Base-by-base conservation (phyloP, 2,113 vertebrate genomes). In the Monarcha castaneiventris region DNA sequence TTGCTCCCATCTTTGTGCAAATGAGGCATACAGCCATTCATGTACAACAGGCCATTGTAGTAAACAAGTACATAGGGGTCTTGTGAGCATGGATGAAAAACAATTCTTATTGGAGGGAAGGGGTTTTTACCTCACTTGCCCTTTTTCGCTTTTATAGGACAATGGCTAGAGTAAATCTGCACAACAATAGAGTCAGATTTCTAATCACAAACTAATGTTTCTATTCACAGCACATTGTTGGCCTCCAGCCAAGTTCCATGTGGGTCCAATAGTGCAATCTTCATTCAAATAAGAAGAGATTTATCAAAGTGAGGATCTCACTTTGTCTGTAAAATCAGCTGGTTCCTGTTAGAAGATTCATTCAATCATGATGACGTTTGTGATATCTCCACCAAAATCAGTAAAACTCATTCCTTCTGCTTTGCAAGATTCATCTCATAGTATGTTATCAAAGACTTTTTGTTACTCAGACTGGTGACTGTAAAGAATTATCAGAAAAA, bases 311-410 rank as follows among this genome's bases (percentile, higher is more conserved):
- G 55, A 82, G 33, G 92, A 96, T 89, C 49, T 49, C 25, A 49
- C 49, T 96, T 96, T 96, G 93, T 90, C 92, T 93, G 33, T 89
- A 82, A 94, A 94, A 96, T 97, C 96, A 92, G 88, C 66, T 96
- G 94, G 93, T 96, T 96, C 77, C 92, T 64, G 92, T 96, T 97
- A 96, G 73, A 93, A 89, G 44, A 94, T 93, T 96, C 93, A 87
- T 92, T 97, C 83, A 95, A 67, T 93, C 90, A 93, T 83, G 43
- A 89, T 95, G 88, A 93, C 85, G 73, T 96, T 63, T 87, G 49
- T 89, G 91, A 90, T 96, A 96, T 97, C 95, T 96, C 69, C 80
- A 95, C 88, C 61, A 84, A 92, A 95, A 96, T 96, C 93, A 92
- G 90, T 87, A 94, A 75, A 96, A 92, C 92, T 90, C 92, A 87